Evolutionary conservation across 2,888 invertebrate species (phyloP).

Genomic region (Omphaloscelis lunosa): DNA sequence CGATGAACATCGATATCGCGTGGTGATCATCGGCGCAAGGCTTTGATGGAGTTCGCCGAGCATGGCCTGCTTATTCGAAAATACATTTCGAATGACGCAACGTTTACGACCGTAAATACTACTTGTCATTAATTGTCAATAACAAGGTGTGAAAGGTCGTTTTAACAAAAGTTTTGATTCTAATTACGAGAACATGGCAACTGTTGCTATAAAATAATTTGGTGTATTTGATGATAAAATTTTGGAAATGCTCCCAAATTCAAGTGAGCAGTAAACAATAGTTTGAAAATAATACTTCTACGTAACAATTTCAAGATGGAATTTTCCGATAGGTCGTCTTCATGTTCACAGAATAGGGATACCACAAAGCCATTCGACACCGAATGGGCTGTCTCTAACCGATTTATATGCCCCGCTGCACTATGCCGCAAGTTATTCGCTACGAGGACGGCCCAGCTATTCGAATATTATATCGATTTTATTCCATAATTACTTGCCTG

Average conservation of each 20-base stretch:
- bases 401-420: constrained; percentile 81
- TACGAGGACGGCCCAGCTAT: constrained; percentile 68
- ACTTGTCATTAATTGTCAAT: constrained; percentile 46
- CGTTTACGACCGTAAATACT: constrained; percentile 39
- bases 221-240: background rate
- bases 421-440: constrained; percentile 76
- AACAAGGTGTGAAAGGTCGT: constrained; percentile 21
- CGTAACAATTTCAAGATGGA: constrained; percentile 25
- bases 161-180: background rate
- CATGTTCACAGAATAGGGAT: constrained; percentile 77
- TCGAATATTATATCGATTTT: constrained; percentile 66
- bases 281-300: background rate
- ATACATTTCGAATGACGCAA: constrained; percentile 52
- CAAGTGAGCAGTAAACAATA: background rate
- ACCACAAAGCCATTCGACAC: constrained; percentile 78
- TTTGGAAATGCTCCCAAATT: background rate
- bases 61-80: constrained; percentile 70
- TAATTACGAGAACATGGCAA: background rate
- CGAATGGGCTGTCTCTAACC: constrained; percentile 83
- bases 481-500: constrained; percentile 60
- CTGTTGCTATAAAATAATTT: background rate
- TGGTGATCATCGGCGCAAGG: constrained; percentile 78
- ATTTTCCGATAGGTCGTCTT: constrained; percentile 54
- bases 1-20: constrained; percentile 86
- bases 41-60: constrained; percentile 72